Conservation (phyloP, 2,888 invertebrate species). For the Cerceris rybyensis region DNA sequence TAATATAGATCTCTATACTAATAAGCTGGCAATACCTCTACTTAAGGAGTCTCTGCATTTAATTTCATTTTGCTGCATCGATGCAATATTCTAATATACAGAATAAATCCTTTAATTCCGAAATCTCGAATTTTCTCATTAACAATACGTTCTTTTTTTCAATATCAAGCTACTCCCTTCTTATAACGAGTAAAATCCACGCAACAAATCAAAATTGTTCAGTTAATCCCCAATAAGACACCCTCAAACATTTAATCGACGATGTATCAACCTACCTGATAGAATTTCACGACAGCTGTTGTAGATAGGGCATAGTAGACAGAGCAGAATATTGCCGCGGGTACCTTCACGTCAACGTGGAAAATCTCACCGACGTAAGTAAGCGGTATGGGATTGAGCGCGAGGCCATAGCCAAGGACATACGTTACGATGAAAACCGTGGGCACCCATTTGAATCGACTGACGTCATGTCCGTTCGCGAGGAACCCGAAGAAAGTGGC, state of each 20-base stretch:
- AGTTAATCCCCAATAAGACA: too few relatives aligned
- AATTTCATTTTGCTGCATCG: too few relatives aligned
- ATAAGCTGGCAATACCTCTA: too few relatives aligned
- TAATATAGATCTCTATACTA: too few relatives aligned
- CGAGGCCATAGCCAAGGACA: conserved; percentile 75
- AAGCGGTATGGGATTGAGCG: conserved; percentile 78
- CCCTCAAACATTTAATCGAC: neutral
- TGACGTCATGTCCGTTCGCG: conserved; percentile 68
- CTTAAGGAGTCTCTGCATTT: too few relatives aligned
- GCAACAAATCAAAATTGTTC: too few relatives aligned
- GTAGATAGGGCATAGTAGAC: conserved; percentile 77
- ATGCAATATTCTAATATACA: too few relatives aligned
- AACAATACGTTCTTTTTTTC: too few relatives aligned
- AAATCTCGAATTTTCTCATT: too few relatives aligned
- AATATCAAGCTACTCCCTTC: too few relatives aligned
- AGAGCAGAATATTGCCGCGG: conserved; percentile 75
- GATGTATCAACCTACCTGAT: conserved; percentile 72
- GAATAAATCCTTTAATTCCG: too few relatives aligned
- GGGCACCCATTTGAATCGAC: conserved; percentile 74
- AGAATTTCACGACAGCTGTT: conserved; percentile 74
- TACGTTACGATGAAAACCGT: conserved; percentile 75
- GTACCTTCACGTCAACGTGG: conserved; percentile 77
- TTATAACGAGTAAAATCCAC: too few relatives aligned
- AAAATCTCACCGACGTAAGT: conserved; percentile 79
- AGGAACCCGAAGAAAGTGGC: conserved; percentile 74